These are phyloP conservation scores for Stenichneumon culpator DNA, from an alignment of 2,888 invertebrate species.

Conservation along the genomic window DNA sequence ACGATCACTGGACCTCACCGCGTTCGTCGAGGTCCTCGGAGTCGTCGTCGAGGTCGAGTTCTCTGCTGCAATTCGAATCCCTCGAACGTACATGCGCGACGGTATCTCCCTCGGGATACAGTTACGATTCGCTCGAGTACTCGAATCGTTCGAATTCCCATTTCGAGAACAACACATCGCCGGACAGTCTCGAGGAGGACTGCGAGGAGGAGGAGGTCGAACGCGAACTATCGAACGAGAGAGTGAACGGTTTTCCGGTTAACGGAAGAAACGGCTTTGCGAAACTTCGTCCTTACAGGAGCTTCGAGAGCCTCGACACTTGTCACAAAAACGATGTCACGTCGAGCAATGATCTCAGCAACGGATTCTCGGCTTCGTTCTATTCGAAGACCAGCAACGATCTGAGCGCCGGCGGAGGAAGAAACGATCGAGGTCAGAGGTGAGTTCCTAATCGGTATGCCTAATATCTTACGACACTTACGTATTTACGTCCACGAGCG, in stretches of 20 bases:
- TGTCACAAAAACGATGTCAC: constrained; percentile 76
- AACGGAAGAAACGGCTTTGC: constrained; percentile 71
- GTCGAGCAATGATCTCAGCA: constrained; percentile 67
- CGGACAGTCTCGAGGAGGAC: constrained; percentile 86
- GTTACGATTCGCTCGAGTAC: constrained; percentile 86
- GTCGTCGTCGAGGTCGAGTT: constrained; percentile 90
- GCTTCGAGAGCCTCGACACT: constrained; percentile 86
- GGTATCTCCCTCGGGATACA: constrained; percentile 85
- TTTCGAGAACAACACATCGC: constrained; percentile 83
- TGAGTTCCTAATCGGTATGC: constrained; percentile 63
- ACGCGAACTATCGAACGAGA: constrained; percentile 72
- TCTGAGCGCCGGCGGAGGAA: constrained; percentile 73
- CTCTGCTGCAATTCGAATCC: constrained; percentile 94
- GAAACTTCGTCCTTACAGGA: constrained; percentile 85
- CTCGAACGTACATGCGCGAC: constrained; percentile 90
- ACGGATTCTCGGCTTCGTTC: constrained; percentile 78
- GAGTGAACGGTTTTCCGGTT: constrained; percentile 76
- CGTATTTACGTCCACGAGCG: neutral
- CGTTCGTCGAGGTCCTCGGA: constrained; percentile 87
- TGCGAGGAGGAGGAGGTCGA: constrained; percentile 70
- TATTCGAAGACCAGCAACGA: constrained; percentile 80
- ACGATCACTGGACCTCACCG: constrained; percentile 85
- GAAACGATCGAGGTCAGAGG: constrained; percentile 68
- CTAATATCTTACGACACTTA: constrained; percentile 38
- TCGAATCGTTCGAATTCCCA: constrained; percentile 79